Percentiles rank a stretch among this genome's conserved stretches.
Evolutionary conservation across 2,797 vertebrate genomes (phyloP).

Genomic region (Sternarchorhynchus goeldii): DNA sequence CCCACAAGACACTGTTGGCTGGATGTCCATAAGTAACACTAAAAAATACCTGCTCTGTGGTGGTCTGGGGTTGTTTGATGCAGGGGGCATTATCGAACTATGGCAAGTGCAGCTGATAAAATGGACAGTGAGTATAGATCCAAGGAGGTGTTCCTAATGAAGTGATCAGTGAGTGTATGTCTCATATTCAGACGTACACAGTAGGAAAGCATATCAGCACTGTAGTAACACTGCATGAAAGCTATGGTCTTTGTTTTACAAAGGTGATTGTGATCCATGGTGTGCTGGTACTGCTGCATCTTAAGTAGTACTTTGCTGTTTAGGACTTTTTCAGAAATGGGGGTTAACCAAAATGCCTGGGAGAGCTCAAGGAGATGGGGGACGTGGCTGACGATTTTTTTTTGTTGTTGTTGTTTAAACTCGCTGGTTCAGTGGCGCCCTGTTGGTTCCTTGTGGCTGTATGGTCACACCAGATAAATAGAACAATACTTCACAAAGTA

Average conservation of each 20-base stretch:
- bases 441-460: slow-evolving; percentile 53
- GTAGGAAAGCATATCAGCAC: no score
- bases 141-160: no score
- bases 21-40: no score
- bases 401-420: slow-evolving; percentile 32
- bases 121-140: no score
- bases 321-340: neutral
- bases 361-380: neutral
- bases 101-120: no score
- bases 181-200: no score
- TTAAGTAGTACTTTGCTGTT: neutral
- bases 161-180: no score
- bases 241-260: neutral
- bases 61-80: no score
- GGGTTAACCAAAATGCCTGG: slow-evolving; percentile 1
- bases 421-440: slow-evolving; percentile 38
- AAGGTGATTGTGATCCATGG: neutral
- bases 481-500: slow-evolving; percentile 54
- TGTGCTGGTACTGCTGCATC: neutral
- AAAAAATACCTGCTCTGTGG: no score
- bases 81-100: no score
- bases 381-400: neutral
- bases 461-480: slow-evolving; percentile 55
- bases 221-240: neutral
- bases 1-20: no score